These are phyloP conservation scores for Tetrao urogallus DNA, from an alignment of 2,113 vertebrate species.

Conservation along the genomic window DNA sequence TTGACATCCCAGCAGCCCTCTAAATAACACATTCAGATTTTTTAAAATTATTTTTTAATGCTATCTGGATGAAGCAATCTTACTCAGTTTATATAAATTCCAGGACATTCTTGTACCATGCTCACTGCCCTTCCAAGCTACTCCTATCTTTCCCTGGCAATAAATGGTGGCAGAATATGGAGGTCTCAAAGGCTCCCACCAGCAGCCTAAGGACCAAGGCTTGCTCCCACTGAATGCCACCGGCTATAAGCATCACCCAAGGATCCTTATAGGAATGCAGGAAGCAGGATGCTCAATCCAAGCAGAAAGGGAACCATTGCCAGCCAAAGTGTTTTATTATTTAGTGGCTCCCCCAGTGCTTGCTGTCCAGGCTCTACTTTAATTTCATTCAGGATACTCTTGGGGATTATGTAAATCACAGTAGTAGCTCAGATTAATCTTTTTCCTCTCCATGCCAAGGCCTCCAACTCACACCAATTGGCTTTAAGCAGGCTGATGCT, in stretches of 20 bases:
- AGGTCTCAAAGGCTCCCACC: not conserved
- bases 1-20: slow-evolving; percentile 6
- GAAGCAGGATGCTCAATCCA: not conserved
- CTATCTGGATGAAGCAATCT: not conserved
- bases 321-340: not conserved
- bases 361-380: not conserved
- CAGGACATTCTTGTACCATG: not conserved
- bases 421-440: not conserved
- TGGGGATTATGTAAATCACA: not conserved
- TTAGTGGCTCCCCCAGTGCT: not conserved
- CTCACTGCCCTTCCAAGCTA: not conserved
- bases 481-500: not conserved
- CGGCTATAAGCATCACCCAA: fast-evolving
- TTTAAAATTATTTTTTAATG: not conserved
- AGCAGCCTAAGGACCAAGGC: not conserved
- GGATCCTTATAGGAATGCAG: not conserved
- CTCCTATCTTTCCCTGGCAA: not conserved
- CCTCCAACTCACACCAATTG: not conserved
- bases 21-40: not conserved
- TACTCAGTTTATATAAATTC: not conserved
- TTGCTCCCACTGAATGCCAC: not conserved
- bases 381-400: not conserved
- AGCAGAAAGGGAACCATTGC: not conserved
- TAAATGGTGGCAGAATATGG: not conserved
- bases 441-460: not conserved